Evolutionary conservation across 2,888 invertebrate species (phyloP).

Genomic region (Dendrolimus pini): DNA sequence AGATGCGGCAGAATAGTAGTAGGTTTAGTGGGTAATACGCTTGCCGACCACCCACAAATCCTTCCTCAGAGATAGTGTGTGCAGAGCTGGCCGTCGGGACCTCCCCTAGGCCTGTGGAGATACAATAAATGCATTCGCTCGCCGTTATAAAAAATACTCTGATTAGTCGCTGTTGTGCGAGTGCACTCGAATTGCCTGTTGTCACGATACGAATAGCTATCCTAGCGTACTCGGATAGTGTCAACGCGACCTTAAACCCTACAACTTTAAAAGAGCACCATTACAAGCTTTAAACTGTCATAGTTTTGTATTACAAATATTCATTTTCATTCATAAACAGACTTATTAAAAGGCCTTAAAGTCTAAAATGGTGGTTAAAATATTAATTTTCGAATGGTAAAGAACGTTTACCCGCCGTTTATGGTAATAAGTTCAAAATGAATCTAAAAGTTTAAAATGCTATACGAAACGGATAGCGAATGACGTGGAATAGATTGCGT

Average conservation of each 20-base stretch:
- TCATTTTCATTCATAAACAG: not conserved
- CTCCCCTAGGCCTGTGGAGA: too few species aligned
- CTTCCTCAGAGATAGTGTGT: too few species aligned
- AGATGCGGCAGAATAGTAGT: too few species aligned
- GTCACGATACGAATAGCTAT: too few species aligned
- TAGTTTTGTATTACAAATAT: not conserved
- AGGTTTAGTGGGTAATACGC: too few species aligned
- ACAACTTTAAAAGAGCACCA: not conserved
- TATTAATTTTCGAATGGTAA: not conserved
- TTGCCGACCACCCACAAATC: too few species aligned
- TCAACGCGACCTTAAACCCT: not conserved
- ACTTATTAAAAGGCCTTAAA: not conserved
- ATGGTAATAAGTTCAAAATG: conserved; percentile 63
- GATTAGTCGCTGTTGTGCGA: too few species aligned
- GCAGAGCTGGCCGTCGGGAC: too few species aligned
- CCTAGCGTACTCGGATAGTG: too few species aligned
- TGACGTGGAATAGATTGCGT: conserved; percentile 21
- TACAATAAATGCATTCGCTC: too few species aligned
- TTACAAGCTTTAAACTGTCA: conserved; percentile 1
- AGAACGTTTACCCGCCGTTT: conserved; percentile 26
- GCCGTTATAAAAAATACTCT: too few species aligned
- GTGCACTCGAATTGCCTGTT: too few species aligned
- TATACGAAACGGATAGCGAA: conserved; percentile 28
- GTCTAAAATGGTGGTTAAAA: not conserved
- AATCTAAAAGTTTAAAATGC: conserved; percentile 58